Conservation (phyloP, 2,797 vertebrate genomes). For the Atherinosoma microstoma region DNA sequence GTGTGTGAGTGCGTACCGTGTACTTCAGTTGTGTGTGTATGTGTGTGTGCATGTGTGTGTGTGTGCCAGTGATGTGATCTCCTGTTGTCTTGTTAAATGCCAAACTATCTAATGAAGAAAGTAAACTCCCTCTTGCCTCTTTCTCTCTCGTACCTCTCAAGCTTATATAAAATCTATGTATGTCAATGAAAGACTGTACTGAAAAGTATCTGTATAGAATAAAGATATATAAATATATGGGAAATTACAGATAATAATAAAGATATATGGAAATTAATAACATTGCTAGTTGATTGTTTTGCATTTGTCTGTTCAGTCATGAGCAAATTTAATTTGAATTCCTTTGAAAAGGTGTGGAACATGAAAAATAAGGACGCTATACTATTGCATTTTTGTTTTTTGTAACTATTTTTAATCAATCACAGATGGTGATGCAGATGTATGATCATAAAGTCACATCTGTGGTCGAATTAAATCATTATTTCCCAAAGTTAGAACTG, state of each 20-base stretch:
- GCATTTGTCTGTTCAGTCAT: neutral
- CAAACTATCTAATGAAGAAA: conserved; percentile 75
- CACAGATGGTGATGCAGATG: too few relatives aligned
- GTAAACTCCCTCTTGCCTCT: conserved; percentile 62
- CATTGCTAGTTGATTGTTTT: conserved; percentile 9
- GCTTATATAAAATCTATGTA: conserved; percentile 78
- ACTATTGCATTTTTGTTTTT: too few relatives aligned
- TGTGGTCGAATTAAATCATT: too few relatives aligned
- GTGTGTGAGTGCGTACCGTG: conserved; percentile 27
- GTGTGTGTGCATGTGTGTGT: conserved; percentile 32
- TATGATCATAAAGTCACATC: too few relatives aligned
- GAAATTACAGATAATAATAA: conserved; percentile 76
- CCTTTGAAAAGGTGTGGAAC: neutral
- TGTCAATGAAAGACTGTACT: conserved; percentile 82
- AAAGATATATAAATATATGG: conserved; percentile 82
- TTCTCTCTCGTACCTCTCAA: conserved; percentile 63
- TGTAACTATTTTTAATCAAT: too few relatives aligned
- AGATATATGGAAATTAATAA: conserved; percentile 70
- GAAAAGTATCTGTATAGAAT: conserved; percentile 82
- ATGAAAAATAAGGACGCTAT: neutral
- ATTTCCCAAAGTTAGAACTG: too few relatives aligned
- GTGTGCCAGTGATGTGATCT: conserved; percentile 64
- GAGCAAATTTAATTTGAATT: neutral
- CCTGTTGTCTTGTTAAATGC: conserved; percentile 73
- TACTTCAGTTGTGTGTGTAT: conserved; percentile 29